Base-by-base conservation (phyloP, 1,140 invertebrate genomes). In the Pseudomyrmex concolor region DNA sequence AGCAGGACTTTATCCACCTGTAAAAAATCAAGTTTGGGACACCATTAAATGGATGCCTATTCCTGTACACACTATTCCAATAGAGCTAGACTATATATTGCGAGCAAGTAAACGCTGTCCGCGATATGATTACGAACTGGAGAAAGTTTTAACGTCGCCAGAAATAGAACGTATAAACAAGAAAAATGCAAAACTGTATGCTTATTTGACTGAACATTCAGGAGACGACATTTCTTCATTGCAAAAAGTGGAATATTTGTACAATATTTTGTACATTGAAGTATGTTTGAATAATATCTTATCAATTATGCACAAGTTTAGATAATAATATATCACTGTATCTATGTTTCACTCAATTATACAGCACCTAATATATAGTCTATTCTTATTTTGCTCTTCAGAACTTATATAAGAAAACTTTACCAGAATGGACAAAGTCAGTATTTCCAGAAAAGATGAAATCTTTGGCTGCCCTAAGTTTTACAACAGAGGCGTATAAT, bases 1-100 rank as follows among this genome's bases (percentile, higher is more conserved):
- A 74, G 98, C 98, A 76, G 97, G 97, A 5, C 95, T 97, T 83
- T 98, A 96, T 91, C 97, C 97, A 8, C 96, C 96, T 0, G 89
- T 90, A 13, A 94, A 93, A 4, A 89, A 93, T 17, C 94, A 96
- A 87, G 82, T 96, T 2, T 98, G 97, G 97, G 96, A 98, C 90
- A 76, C 88, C 0, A 91, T 98, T 1, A 89, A 94, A 12, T 99
- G 98, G 98, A 98, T 98, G 92, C 98, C 98, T 0, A 97, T 99
- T 88, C 97, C 98, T 0, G 95, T 99, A 10, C 97, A 98, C 87
- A 97, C 98, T 0, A 88, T 95, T 19, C 96, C 97, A 0, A 95
- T 96, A 91, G 86, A 94, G 1, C 81, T 95, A 25, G 97, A 98
- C 94, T 89, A 95, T 83, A 91, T 98, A 25, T 88, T 97, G 45